Conservation (phyloP, 2,888 invertebrate genomes). For the Priocnemis perturbator region DNA sequence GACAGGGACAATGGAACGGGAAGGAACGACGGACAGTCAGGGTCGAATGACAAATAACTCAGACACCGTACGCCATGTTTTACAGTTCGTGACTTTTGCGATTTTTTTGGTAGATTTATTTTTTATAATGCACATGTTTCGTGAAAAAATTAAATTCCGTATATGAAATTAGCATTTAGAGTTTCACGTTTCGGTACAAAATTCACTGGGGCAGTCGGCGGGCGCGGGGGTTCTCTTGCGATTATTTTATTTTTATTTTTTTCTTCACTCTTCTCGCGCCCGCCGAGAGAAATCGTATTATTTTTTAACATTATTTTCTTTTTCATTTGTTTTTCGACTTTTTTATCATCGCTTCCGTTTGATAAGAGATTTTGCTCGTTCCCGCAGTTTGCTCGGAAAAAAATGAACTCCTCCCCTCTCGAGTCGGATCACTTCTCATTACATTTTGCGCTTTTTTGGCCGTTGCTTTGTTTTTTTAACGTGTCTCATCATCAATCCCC, state of each 20-base stretch:
- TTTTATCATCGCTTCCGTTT: conserved; percentile 19
- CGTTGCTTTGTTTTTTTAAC: too few species aligned
- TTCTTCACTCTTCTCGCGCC: conserved; percentile 34
- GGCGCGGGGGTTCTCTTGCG: conserved; percentile 25
- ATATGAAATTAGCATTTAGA: conserved; percentile 74
- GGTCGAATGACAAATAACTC: too few species aligned
- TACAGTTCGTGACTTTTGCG: conserved; percentile 65
- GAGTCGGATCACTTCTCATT: conserved; percentile 13
- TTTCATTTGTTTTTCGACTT: conserved; percentile 22
- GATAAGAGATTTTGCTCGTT: conserved; percentile 1
- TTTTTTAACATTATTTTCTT: conserved; percentile 33
- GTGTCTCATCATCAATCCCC: too few species aligned
- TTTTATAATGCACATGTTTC: conserved; percentile 75
- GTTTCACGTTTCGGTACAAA: conserved; percentile 72
- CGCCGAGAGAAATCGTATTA: conserved; percentile 27
- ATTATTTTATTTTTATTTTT: conserved; percentile 22
- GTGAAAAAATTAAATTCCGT: conserved; percentile 76
- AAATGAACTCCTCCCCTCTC: conserved; percentile 9
- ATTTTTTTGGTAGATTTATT: conserved; percentile 74
- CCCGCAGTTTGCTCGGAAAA: conserved; percentile 2
- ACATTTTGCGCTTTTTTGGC: too few species aligned
- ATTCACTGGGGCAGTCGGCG: conserved; percentile 67
- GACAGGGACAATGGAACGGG: too few species aligned
- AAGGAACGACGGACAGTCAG: too few species aligned
- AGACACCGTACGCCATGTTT: neutral